phyloP scores from a whole-genome alignment of 1,140 invertebrate species.

The Conus betulinus region DNA sequence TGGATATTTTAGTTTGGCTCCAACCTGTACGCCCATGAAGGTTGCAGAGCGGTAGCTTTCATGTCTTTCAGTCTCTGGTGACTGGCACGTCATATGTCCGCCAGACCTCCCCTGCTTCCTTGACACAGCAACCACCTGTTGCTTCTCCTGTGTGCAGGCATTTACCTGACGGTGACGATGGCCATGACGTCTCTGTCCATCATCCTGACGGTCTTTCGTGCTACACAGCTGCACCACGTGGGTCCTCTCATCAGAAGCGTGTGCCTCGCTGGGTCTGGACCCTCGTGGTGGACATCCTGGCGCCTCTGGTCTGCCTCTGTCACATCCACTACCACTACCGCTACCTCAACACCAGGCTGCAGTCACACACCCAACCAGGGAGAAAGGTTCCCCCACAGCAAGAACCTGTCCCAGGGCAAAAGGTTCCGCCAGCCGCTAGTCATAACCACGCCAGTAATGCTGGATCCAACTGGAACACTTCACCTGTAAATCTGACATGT shows the following conservation, averaged over 20 bases:
- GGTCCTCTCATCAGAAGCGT: slow-evolving; percentile 69
- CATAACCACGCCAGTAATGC: too few relatives aligned
- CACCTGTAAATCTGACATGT: too few relatives aligned
- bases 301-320: slow-evolving; percentile 54
- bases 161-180: slow-evolving; percentile 76
- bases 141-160: slow-evolving; percentile 61
- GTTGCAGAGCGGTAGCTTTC: too few relatives aligned
- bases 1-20: too few relatives aligned
- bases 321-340: slow-evolving; percentile 27
- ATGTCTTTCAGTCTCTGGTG: too few relatives aligned
- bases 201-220: slow-evolving; percentile 75
- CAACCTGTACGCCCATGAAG: too few relatives aligned
- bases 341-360: slow-evolving; percentile 12
- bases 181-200: slow-evolving; percentile 76
- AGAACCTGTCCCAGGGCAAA: too few relatives aligned
- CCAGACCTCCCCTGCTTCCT: too few relatives aligned
- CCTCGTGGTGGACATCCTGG: slow-evolving; percentile 52
- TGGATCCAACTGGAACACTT: too few relatives aligned
- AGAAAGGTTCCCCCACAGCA: not conserved
- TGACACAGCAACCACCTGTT: too few relatives aligned
- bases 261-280: slow-evolving; percentile 70
- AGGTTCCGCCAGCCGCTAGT: too few relatives aligned
- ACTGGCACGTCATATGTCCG: too few relatives aligned
- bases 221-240: slow-evolving; percentile 76
- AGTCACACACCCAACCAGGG: not conserved